Base-by-base conservation (phyloP, 2,113 vertebrate genomes). In the Lampris incognitus region DNA sequence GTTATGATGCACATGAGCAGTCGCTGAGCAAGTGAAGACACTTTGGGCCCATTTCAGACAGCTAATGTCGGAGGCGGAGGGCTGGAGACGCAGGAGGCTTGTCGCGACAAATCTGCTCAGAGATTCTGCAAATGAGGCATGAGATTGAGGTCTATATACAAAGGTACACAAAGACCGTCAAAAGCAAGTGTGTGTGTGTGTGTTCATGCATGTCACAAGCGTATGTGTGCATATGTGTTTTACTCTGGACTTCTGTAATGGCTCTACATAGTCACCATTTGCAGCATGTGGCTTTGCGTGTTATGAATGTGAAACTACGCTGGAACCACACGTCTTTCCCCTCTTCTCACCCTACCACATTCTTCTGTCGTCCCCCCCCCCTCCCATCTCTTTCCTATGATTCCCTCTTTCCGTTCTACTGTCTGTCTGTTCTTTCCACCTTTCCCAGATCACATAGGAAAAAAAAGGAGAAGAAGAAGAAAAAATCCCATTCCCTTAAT, bases 401-500 rank as follows among this genome's bases (percentile, higher is more conserved):
- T 24, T 24, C 24, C 24, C 24, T 24, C 24, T 24, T 24, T 24
- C 24, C 24, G 24, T 24, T 24, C 24, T 24, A 24, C 24, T 24
- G 24, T 24, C 24, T 24, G 24, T 24, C 24, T 24, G 24, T 24
- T 24, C 24, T 51, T 41, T 42, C 55, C 59, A 70, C 82, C 77
- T 77, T 82, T 67, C 62, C 54, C 59, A 49, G 57, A 79, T 76
- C 81, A 79, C 40, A 40, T 49, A 74, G 54, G 78, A 85, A 81
- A 89, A 91, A 91, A 24, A 24, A 24, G 24, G 0, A 24, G 24
- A 24, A 24, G 24, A 24, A 24, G 24, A 24, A 74, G 54, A 79
- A 85, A 81, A 89, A 91, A 91, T 88, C 84, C 77, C 85, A 91
- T 93, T 86, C 79, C 87, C 85, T 91, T 92, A 93, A 94, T 94